A percentile compares a stretch with the other conserved stretches of the same genome.
Evolutionary conservation across 2,113 vertebrate genomes (phyloP).

Genomic region (Okapia johnstoni): DNA sequence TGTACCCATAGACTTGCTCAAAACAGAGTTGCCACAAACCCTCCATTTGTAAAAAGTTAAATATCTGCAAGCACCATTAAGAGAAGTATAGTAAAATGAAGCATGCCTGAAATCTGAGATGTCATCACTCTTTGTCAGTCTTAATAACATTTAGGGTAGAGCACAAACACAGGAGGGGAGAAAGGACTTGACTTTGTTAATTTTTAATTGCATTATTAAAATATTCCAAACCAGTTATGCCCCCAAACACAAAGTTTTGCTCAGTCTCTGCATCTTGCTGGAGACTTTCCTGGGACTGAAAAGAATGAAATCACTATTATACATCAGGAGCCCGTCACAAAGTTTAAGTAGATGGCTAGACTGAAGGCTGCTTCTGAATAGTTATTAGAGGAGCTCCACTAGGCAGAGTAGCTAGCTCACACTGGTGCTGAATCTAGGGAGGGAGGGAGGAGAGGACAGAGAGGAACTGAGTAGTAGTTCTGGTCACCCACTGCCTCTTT

Average conservation of each 20-base stretch:
- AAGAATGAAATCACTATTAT: background rate
- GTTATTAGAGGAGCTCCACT: background rate
- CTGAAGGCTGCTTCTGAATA: background rate
- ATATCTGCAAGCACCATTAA: background rate
- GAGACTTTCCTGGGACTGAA: background rate
- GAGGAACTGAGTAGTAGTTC: background rate
- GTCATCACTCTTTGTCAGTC: background rate
- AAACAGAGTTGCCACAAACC: background rate
- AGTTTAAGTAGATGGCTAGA: background rate
- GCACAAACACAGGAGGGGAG: background rate
- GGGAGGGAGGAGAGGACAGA: background rate
- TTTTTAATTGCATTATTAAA: conserved; percentile 10
- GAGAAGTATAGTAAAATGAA: background rate
- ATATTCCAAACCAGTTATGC: background rate
- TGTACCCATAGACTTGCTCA: background rate
- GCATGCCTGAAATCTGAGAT: background rate
- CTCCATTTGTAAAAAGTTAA: background rate
- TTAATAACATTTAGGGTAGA: background rate
- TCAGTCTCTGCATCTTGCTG: background rate
- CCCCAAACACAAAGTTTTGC: background rate
- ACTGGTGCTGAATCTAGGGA: background rate
- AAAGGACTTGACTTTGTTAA: background rate
- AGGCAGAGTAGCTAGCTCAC: background rate
- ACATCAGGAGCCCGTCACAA: background rate
- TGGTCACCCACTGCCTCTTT: background rate